phyloP scores from a whole-genome alignment of 2,888 invertebrate genomes.

The Agriopis marginaria region DNA sequence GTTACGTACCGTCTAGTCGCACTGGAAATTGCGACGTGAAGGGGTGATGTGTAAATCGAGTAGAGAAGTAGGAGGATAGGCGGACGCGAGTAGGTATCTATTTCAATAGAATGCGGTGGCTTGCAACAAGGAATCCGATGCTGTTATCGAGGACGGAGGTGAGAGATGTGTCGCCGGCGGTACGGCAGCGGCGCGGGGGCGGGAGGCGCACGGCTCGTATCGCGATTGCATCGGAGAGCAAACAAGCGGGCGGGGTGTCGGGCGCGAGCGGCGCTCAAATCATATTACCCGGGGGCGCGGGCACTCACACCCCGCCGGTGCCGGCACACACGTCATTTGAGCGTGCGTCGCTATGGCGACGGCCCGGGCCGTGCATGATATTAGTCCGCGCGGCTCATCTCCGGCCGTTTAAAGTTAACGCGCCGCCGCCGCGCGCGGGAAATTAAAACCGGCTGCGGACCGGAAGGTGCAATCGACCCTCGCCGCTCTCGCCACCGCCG shows the following conservation, averaged over 20 bases:
- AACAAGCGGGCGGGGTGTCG: slow-evolving; percentile 84
- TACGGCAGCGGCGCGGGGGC: slow-evolving; percentile 52
- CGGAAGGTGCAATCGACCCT: slow-evolving; percentile 78
- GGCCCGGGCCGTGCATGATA: slow-evolving; percentile 87
- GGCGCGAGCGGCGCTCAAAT: slow-evolving; percentile 78
- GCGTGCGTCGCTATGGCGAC: slow-evolving; percentile 89
- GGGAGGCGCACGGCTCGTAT: slow-evolving; percentile 61
- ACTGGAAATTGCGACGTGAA: slow-evolving; percentile 63
- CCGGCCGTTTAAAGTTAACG: slow-evolving; percentile 83
- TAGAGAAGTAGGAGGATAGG: slow-evolving; percentile 71
- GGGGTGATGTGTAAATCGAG: slow-evolving; percentile 71
- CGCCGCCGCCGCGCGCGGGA: slow-evolving; percentile 76
- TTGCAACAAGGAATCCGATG: slow-evolving; percentile 85
- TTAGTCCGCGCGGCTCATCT: slow-evolving; percentile 85
- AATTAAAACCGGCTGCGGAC: slow-evolving; percentile 83
- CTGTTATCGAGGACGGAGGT: slow-evolving; percentile 83
- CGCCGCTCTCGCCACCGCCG: slow-evolving; percentile 43
- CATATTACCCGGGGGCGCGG: slow-evolving; percentile 83
- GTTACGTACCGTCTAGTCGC: slow-evolving; percentile 57
- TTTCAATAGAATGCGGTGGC: slow-evolving; percentile 83
- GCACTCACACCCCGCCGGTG: slow-evolving; percentile 62
- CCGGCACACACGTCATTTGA: slow-evolving; percentile 88
- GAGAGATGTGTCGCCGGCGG: slow-evolving; percentile 77
- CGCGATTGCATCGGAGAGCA: slow-evolving; percentile 87
- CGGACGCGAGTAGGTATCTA: slow-evolving; percentile 67